Percentiles rank a stretch among this genome's conserved stretches.
phyloP scores from a whole-genome alignment of 2,797 vertebrate genomes.

The Chaetodon trifasciatus region DNA sequence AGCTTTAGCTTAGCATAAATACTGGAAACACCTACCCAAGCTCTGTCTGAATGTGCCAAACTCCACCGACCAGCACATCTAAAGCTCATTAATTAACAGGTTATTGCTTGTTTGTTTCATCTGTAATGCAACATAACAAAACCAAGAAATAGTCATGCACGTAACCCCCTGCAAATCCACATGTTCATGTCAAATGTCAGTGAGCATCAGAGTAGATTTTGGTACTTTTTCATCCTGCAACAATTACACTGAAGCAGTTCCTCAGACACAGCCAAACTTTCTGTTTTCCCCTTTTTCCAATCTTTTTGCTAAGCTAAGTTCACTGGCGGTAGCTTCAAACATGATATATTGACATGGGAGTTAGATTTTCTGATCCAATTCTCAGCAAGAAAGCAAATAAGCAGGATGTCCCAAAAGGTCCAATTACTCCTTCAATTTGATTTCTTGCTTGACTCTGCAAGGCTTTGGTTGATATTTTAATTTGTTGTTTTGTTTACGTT shows the following conservation, averaged over 20 bases:
- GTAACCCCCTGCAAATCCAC: no score
- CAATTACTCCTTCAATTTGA: slow-evolving; percentile 1
- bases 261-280: not conserved
- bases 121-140: not conserved
- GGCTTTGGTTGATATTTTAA: not conserved
- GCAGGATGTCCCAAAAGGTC: not conserved
- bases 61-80: not conserved
- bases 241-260: not conserved
- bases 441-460: slow-evolving; percentile 1
- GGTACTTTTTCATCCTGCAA: not conserved
- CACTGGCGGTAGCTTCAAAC: not conserved
- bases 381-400: not conserved
- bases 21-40: not conserved
- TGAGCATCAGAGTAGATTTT: not conserved
- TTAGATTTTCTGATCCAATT: not conserved
- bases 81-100: not conserved
- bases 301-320: not conserved
- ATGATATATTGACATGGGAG: not conserved
- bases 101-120: not conserved
- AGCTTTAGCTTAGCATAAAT: not conserved
- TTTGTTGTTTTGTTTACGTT: not conserved
- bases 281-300: slow-evolving; percentile 4
- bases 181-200: not conserved
- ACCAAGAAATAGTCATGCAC: not conserved
- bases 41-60: not conserved